phyloP scores from a whole-genome alignment of 2,888 invertebrate genomes.

The Mythimna vitellina region DNA sequence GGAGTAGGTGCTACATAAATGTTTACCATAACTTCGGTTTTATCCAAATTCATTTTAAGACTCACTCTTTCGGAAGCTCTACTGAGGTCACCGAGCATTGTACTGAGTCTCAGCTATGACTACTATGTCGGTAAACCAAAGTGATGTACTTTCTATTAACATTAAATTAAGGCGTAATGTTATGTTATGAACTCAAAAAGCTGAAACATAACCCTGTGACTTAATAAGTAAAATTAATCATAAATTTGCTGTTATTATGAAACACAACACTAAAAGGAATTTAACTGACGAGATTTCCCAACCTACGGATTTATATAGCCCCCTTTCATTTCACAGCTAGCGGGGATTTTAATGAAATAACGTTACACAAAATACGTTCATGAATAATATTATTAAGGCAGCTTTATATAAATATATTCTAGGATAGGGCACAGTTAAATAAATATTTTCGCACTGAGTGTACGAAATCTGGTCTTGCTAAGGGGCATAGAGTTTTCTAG shows the following conservation, averaged over 20 bases:
- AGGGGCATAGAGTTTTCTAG: neutral
- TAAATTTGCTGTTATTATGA: constrained; percentile 18
- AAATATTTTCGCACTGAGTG: neutral
- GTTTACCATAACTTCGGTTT: too few species aligned
- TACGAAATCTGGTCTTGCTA: neutral
- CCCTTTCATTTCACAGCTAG: constrained; percentile 18
- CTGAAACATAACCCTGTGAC: neutral
- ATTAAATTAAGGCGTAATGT: neutral
- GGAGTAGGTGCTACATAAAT: too few species aligned
- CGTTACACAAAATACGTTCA: constrained; percentile 18
- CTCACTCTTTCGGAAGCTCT: too few species aligned
- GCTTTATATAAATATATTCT: neutral
- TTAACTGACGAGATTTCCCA: constrained; percentile 24
- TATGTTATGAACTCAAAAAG: neutral
- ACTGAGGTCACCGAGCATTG: too few species aligned
- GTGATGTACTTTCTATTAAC: too few species aligned
- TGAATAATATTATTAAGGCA: constrained; percentile 10
- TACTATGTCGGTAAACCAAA: too few species aligned
- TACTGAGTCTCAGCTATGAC: too few species aligned
- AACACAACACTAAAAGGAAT: constrained; percentile 31
- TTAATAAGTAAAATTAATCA: constrained; percentile 5
- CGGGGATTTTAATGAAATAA: constrained; percentile 31
- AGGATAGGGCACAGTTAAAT: neutral
- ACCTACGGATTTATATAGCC: constrained; percentile 17
- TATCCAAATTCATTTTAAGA: too few species aligned